These are phyloP conservation scores for Probosciger aterrimus DNA, from an alignment of 2,113 vertebrate species.

Conservation along the genomic window DNA sequence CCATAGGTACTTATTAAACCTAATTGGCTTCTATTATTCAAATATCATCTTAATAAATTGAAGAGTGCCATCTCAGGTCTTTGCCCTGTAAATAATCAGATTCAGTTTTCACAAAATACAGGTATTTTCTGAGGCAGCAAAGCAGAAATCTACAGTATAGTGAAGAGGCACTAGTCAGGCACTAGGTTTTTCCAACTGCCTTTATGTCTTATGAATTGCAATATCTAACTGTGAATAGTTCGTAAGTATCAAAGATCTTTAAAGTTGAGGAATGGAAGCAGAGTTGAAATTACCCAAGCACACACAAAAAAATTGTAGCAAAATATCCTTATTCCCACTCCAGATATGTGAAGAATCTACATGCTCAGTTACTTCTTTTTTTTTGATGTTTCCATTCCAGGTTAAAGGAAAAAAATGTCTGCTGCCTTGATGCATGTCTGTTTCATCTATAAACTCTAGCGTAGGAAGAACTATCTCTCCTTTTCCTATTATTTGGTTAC, in stretches of 20 bases:
- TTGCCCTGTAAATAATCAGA: not conserved
- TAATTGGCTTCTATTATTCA: not conserved
- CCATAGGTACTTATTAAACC: not conserved
- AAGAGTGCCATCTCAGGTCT: not conserved
- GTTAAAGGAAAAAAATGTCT: not conserved
- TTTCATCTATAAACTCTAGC: not conserved
- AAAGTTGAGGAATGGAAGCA: not conserved
- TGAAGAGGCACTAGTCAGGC: not conserved
- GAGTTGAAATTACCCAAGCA: not conserved
- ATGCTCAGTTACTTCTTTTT: not conserved
- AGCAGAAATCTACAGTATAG: not conserved
- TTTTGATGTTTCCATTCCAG: not conserved
- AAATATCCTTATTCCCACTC: not conserved
- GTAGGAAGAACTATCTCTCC: not conserved
- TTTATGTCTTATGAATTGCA: not conserved
- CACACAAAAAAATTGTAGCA: not conserved
- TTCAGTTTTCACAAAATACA: not conserved
- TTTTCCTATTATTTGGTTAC: not conserved
- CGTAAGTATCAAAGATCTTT: not conserved
- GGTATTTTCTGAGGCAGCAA: not conserved
- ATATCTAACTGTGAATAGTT: not conserved
- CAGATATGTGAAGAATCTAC: not conserved
- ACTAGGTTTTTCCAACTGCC: not conserved
- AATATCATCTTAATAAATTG: not conserved
- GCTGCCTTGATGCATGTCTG: not conserved